A percentile compares a stretch with the other conserved stretches of the same genome.
Evolutionary conservation across 1,140 invertebrate genomes (phyloP).

Genomic region (Wiebesia pumilae): DNA sequence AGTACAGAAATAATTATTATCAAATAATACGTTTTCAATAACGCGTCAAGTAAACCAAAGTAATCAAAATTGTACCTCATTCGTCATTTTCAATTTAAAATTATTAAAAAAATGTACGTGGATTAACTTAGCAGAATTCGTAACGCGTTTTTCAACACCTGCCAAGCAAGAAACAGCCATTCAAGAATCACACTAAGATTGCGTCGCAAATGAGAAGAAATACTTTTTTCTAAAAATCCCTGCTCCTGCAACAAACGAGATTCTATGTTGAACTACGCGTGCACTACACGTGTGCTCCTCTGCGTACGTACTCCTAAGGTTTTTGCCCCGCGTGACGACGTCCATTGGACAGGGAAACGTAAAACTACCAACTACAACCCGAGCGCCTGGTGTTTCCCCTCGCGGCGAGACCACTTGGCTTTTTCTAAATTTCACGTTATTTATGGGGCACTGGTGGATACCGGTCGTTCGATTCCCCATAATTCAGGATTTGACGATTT

Average conservation of each 20-base stretch:
- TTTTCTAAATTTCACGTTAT: constrained; percentile 48
- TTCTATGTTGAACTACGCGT: constrained; percentile 15
- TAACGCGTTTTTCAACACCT: too few relatives aligned
- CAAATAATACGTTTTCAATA: too few relatives aligned
- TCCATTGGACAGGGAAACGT: constrained; percentile 53
- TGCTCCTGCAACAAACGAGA: neutral
- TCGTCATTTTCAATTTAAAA: too few relatives aligned
- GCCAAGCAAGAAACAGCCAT: too few relatives aligned
- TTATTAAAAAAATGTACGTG: too few relatives aligned
- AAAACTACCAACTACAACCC: constrained; percentile 44
- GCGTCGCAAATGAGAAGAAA: neutral
- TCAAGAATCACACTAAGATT: too few relatives aligned
- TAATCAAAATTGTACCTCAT: too few relatives aligned
- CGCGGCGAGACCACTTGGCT: neutral
- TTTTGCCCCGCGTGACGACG: constrained; percentile 9
- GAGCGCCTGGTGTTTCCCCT: neutral
- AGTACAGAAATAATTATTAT: too few relatives aligned
- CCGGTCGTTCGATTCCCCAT: constrained; percentile 51
- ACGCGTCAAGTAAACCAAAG: too few relatives aligned
- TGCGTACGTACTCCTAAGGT: neutral
- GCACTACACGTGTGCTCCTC: constrained; percentile 14
- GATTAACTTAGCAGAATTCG: too few relatives aligned
- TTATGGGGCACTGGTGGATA: constrained; percentile 22
- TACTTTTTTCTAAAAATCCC: neutral
- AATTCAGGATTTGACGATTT: constrained; percentile 50